A percentile compares a stretch with the other conserved stretches of the same genome.
Conservation (phyloP, 2,113 vertebrate genomes). For the Columba janthina region DNA sequence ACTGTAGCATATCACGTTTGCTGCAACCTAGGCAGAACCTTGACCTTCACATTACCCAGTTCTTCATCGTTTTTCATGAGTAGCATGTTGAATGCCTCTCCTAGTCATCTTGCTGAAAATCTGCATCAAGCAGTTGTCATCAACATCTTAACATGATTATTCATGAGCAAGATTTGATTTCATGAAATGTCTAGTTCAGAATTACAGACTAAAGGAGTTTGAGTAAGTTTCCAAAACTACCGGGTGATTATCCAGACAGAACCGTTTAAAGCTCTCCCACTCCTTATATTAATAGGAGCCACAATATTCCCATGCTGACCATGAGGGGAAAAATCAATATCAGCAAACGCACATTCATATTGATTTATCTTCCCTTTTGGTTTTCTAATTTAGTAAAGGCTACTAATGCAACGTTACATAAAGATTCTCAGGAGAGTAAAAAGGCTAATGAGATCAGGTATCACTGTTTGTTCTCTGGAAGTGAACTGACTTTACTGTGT, state of each 20-base stretch:
- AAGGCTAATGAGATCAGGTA: constrained; percentile 20
- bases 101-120: background rate
- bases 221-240: constrained; percentile 18
- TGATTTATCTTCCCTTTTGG: constrained; percentile 65
- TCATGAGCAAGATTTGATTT: background rate
- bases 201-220: constrained; percentile 4
- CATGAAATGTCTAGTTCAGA: constrained; percentile 5
- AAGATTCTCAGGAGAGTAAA: constrained; percentile 53
- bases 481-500: background rate
- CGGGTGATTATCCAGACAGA: constrained; percentile 33
- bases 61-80: background rate
- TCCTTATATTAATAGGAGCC: constrained; percentile 35
- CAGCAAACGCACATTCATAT: constrained; percentile 54
- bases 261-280: constrained; percentile 31
- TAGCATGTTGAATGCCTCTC: background rate
- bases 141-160: background rate
- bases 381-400: constrained; percentile 67
- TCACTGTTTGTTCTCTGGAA: constrained; percentile 2
- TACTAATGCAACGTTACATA: constrained; percentile 55
- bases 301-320: constrained; percentile 53
- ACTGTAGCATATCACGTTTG: background rate
- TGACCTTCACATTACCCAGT: background rate
- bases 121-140: background rate
- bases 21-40: background rate
- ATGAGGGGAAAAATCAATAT: constrained; percentile 62